Base-by-base conservation (phyloP, 2,797 vertebrate species). In the Acipenser ruthenus region DNA sequence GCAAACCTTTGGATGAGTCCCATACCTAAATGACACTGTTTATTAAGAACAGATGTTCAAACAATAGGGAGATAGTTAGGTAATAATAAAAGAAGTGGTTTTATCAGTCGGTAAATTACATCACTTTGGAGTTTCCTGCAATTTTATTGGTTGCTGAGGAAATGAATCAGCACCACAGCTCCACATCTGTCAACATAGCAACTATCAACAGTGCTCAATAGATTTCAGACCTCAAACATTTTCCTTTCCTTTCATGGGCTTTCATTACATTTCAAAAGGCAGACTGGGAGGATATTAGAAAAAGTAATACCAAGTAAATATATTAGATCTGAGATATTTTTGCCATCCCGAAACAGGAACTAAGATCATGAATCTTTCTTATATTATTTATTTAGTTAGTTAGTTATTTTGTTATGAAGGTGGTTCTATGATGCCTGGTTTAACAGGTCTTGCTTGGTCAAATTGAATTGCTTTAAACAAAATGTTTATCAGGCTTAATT, bases 1-100 rank as follows among this genome's bases (percentile, higher is more conserved):
- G 74, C 73, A 79, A 87, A 88, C 88, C 85, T 81, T 83, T 85
- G 91, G 91, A 93, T 91, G 90, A 88, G 78, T 72, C 75, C 79
- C 70, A 65, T 1, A 47, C 75, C 73, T 73, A 85, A 86, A 91
- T 87, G 87, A 86, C 84, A 72, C 81, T 84, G 86, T 87, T 88
- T 88, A 84, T 87, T 83, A 84, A 88, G 84, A 79, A 81, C 79
- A 84, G 78, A 71, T 83, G 79, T 89, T 91, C 87, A 90, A 90
- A 92, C 83, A 91, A 71, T 75, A 67, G 59, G 69, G 75, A 73
- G 78, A 73, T 70, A 71, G 69, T 65, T 72, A 74, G 71, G 66
- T 75, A 74, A 74, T 84, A 79, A 83, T 84, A 82, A 86, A 85
- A 74, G 78, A 72, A 51, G 77, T 74, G 70, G 60, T 77, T 83